Conservation (phyloP, 2,888 invertebrate species). For the Trissolcus japonicus region DNA sequence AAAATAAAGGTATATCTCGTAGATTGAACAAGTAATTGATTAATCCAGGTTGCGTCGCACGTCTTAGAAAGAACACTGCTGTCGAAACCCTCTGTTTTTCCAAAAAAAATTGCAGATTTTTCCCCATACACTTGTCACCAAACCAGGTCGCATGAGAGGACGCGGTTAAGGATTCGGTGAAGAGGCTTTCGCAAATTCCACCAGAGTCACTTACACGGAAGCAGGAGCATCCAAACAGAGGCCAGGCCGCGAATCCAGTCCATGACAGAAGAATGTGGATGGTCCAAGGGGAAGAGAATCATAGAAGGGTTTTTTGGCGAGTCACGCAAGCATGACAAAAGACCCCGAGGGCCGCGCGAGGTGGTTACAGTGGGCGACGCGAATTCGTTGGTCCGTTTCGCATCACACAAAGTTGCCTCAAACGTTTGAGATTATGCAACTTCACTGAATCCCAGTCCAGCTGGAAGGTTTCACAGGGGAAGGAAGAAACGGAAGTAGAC, state of each 20-base stretch:
- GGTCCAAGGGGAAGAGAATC: constrained; percentile 25
- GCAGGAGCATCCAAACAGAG: constrained; percentile 34
- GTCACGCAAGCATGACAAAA: constrained; percentile 49
- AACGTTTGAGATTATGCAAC: neutral
- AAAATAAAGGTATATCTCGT: too few species aligned
- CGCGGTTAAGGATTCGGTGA: neutral
- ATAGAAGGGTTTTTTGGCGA: constrained; percentile 22
- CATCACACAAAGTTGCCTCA: neutral
- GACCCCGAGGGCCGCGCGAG: constrained; percentile 29
- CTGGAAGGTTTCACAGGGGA: neutral
- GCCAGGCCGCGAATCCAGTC: constrained; percentile 35
- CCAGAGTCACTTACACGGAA: constrained; percentile 39
- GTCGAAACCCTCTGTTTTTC: too few species aligned
- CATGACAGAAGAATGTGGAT: constrained; percentile 29
- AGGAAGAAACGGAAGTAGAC: neutral
- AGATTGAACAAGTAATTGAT: too few species aligned
- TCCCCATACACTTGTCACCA: too few species aligned
- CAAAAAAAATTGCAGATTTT: too few species aligned
- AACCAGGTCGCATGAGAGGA: neutral
- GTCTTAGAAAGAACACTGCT: too few species aligned
- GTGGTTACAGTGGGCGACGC: constrained; percentile 30
- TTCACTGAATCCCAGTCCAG: too few species aligned
- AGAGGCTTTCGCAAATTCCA: neutral
- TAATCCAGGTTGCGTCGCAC: too few species aligned
- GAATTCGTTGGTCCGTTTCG: neutral